phyloP scores from a whole-genome alignment of 2,888 invertebrate genomes.

The Pasiphila rectangulata region DNA sequence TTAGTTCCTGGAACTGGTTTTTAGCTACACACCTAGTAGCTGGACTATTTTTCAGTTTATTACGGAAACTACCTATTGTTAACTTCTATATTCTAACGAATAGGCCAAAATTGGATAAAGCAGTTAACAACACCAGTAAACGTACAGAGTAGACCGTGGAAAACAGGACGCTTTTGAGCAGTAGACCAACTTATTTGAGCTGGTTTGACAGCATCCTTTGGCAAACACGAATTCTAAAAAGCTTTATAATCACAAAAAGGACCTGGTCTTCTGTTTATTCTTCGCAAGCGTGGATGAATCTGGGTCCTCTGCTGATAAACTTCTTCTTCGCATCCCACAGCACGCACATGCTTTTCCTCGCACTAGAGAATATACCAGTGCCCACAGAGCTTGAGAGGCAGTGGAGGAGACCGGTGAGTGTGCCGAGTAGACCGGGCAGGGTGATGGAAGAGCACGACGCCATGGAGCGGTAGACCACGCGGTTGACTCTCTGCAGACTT shows the following conservation, averaged over 20 bases:
- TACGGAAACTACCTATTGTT: no score
- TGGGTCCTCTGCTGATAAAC: slow-evolving; percentile 45
- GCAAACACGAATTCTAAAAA: neutral
- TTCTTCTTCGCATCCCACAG: slow-evolving; percentile 52
- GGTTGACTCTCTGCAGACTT: slow-evolving; percentile 59
- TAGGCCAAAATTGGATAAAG: no score
- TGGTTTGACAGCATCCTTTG: neutral
- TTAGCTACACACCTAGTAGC: no score
- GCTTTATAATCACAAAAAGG: neutral
- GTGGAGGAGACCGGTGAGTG: slow-evolving; percentile 45
- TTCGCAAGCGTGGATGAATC: slow-evolving; percentile 10
- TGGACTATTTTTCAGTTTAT: no score
- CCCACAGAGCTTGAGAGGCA: slow-evolving; percentile 47
- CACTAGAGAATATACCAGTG: slow-evolving; percentile 35
- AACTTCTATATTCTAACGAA: no score
- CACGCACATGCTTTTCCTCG: slow-evolving; percentile 47
- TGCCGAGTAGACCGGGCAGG: slow-evolving; percentile 44
- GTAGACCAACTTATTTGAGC: neutral
- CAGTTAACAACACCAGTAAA: no score
- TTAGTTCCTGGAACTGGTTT: no score
- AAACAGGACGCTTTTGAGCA: neutral
- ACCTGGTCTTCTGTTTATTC: neutral
- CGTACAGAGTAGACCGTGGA: no score
- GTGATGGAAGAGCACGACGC: slow-evolving; percentile 51
- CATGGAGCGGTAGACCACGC: slow-evolving; percentile 62